Evolutionary conservation across 2,797 vertebrate genomes (phyloP), one percentile per base, ranked within the genome.

Genomic region (Propithecus deckenii): DNA sequence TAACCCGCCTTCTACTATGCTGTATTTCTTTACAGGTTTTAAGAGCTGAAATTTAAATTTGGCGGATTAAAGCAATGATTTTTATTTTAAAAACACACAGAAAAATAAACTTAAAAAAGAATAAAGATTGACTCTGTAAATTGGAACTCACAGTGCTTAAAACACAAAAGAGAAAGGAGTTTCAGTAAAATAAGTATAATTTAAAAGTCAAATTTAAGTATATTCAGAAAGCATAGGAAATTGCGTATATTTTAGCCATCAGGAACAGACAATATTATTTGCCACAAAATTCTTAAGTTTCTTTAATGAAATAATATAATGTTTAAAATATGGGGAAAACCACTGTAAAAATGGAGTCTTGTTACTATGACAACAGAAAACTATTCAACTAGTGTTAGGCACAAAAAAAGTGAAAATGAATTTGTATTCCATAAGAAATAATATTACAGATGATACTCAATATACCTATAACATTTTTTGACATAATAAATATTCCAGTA

Each of bases 161-260:
- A 86, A 94, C 69, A 94, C 69, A 83, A 96, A 95, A 94, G 46
- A 92, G n/a, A 96, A 8, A 28, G 13, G 35, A 96, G 63, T 83
- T 95, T 87, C 84, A 89, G 90, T 95, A 96, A 97, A 97, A 98
- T 28, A 61, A 25, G 94, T 92, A 85, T 91, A 32, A 98, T 98
- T 96, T 98, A 88, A 95, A 97, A 96, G 94, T 98, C 76, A 92
- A 86, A 95, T 94, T 32, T 32, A 97, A 98, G 94, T 43, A 76
- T 48, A 89, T 96, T 75, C 57, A 96, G 83, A 97, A 91, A 35
- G 69, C 57, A 12, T 41, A 91, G 67, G 61, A 97, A 98, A 97
- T 94, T 84, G 23, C 90, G 89, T 96, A 75, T 87, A 97, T 69
- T 95, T 96, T 94, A 97, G 67, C 72, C 13, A 95, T 96, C 72